These are phyloP conservation scores for Halcyon badia DNA, from an alignment of 2,797 vertebrate species.

Conservation along the genomic window DNA sequence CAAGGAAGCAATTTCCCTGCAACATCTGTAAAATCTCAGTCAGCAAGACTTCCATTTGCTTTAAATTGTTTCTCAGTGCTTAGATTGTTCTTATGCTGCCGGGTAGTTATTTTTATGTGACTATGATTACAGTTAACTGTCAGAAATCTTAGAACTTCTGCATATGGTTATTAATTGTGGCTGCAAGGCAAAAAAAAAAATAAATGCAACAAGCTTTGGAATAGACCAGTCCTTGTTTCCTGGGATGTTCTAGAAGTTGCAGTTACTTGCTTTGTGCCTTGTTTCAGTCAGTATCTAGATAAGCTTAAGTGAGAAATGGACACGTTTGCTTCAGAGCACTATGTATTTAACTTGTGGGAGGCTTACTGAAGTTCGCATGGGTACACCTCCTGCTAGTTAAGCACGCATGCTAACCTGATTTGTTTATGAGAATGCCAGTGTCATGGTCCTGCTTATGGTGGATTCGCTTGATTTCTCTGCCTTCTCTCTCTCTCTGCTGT, in stretches of 20 bases:
- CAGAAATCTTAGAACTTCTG: neutral
- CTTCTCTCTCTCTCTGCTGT: neutral
- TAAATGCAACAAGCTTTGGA: neutral
- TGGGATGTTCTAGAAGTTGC: neutral
- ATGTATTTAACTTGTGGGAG: neutral
- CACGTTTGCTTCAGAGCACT: neutral
- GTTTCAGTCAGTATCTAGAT: neutral
- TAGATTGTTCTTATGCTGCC: neutral
- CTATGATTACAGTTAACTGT: neutral
- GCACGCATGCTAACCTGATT: neutral
- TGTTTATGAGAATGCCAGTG: neutral
- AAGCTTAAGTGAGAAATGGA: neutral
- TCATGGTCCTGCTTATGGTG: neutral
- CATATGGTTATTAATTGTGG: neutral
- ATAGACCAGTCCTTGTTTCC: neutral
- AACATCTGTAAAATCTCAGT: neutral
- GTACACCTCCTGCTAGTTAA: neutral
- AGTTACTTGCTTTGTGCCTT: neutral
- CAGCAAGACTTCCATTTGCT: neutral
- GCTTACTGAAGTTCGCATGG: neutral
- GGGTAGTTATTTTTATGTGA: neutral
- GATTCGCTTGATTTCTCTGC: rapidly evolving
- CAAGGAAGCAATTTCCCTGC: neutral
- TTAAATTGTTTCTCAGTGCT: neutral
- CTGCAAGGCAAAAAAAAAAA: neutral